These are phyloP conservation scores for Pandion haliaetus DNA, from an alignment of 2,113 vertebrate genomes.

Conservation along the genomic window DNA sequence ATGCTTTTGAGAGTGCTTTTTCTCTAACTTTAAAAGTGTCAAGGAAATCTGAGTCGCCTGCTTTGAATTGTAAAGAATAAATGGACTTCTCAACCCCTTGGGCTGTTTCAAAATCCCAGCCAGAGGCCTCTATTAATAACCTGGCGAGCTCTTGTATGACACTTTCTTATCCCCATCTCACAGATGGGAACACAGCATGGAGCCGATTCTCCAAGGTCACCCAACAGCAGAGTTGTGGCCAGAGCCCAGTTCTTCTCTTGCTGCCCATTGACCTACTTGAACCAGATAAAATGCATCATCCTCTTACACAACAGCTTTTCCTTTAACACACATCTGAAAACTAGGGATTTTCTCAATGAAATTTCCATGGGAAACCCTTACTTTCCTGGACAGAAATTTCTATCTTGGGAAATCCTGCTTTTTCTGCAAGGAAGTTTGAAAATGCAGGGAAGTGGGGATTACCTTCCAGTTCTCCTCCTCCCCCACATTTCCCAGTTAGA, in stretches of 20 bases:
- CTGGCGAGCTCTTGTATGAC: background rate
- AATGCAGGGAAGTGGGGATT: background rate
- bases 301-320: background rate
- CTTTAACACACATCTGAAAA: background rate
- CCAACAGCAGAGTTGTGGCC: background rate
- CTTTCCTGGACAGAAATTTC: background rate
- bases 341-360: background rate
- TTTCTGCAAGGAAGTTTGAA: background rate
- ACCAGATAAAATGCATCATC: background rate
- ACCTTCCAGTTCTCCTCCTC: background rate
- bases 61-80: slow-evolving; percentile 18
- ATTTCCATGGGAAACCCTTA: background rate
- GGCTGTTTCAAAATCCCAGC: background rate
- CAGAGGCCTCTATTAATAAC: slow-evolving; percentile 42
- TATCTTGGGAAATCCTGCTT: background rate
- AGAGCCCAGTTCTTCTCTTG: background rate
- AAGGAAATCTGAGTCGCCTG: slow-evolving; percentile 21
- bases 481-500: background rate
- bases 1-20: background rate
- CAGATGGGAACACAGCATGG: background rate
- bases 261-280: background rate
- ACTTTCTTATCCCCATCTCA: background rate
- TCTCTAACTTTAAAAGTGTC: background rate
- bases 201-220: background rate
- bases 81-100: slow-evolving; percentile 25